Evolutionary conservation across 1,140 invertebrate species (phyloP).

Genomic region (Trichonephila inaurata): DNA sequence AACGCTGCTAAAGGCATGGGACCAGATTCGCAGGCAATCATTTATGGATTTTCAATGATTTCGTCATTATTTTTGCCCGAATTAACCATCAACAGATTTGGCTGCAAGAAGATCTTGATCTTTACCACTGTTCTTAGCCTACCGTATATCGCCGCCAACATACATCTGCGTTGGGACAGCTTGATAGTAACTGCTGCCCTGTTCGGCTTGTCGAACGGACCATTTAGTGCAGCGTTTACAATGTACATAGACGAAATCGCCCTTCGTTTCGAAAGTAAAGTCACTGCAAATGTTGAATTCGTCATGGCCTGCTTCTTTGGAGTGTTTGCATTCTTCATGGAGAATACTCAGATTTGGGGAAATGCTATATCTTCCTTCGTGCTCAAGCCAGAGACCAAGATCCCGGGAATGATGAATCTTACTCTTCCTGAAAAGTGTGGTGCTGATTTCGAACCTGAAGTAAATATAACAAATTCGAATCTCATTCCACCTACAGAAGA

Average conservation of each 20-base stretch:
- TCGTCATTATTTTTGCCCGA: slow-evolving; percentile 76
- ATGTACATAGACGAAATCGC: slow-evolving; percentile 82
- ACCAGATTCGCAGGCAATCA: slow-evolving; percentile 77
- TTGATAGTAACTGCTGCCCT: slow-evolving; percentile 81
- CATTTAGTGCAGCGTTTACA: slow-evolving; percentile 83
- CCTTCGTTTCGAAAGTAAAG: background rate
- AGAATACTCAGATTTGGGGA: slow-evolving; percentile 50
- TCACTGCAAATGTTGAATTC: slow-evolving; percentile 16
- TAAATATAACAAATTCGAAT: slow-evolving; percentile 13
- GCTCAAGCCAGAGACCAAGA: background rate
- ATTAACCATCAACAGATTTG: slow-evolving; percentile 78
- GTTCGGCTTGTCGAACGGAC: slow-evolving; percentile 82
- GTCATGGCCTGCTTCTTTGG: slow-evolving; percentile 58
- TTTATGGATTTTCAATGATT: slow-evolving; percentile 79
- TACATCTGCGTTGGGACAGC: slow-evolving; percentile 78
- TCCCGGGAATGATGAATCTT: background rate
- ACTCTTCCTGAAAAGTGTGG: slow-evolving; percentile 21
- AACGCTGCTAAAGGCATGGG: slow-evolving; percentile 70
- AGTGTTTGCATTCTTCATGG: slow-evolving; percentile 27
- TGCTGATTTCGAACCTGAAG: background rate
- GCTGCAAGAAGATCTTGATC: slow-evolving; percentile 81
- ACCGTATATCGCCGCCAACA: slow-evolving; percentile 81
- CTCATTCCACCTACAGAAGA: slow-evolving; percentile 2
- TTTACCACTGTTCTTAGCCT: slow-evolving; percentile 80
- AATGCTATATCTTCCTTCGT: slow-evolving; percentile 53